These are phyloP conservation scores for Cirrhinus molitorella DNA, from an alignment of 2,797 vertebrate genomes.

Conservation along the genomic window DNA sequence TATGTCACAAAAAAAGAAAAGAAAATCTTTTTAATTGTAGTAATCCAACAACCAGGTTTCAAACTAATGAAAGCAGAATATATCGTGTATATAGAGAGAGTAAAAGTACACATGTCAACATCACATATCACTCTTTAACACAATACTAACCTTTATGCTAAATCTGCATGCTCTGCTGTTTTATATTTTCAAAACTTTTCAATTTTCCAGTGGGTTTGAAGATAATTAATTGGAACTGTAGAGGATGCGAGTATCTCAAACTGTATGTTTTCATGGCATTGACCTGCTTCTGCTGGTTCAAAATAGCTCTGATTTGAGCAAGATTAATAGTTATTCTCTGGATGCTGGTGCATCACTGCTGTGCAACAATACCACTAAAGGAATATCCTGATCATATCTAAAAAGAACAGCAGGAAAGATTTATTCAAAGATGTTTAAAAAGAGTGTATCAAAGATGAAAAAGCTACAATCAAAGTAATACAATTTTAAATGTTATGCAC, in stretches of 20 bases:
- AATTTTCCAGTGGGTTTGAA: slow-evolving; percentile 65
- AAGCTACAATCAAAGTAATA: not conserved
- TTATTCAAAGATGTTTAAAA: slow-evolving; percentile 2
- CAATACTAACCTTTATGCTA: slow-evolving; percentile 16
- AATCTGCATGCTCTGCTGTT: slow-evolving; percentile 75
- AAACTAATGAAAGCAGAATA: not conserved
- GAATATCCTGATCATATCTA: slow-evolving; percentile 70
- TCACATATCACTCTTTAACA: slow-evolving; percentile 23
- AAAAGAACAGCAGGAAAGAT: slow-evolving; percentile 54
- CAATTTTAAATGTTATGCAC: not conserved
- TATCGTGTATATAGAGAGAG: not conserved
- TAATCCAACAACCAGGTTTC: slow-evolving; percentile 8
- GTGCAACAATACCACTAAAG: slow-evolving; percentile 67
- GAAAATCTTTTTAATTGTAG: not conserved
- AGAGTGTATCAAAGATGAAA: not conserved
- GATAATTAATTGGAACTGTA: slow-evolving; percentile 77
- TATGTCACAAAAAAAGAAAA: not conserved
- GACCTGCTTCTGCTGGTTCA: slow-evolving; percentile 81
- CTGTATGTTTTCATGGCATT: slow-evolving; percentile 73
- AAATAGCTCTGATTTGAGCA: slow-evolving; percentile 83
- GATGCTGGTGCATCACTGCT: slow-evolving; percentile 64
- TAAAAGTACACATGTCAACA: slow-evolving; percentile 1
- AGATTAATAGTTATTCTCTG: slow-evolving; percentile 78
- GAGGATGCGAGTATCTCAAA: slow-evolving; percentile 74
- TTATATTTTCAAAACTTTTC: slow-evolving; percentile 63